phyloP scores from a whole-genome alignment of 2,797 vertebrate genomes.

The Gymnopithys bicolor region DNA sequence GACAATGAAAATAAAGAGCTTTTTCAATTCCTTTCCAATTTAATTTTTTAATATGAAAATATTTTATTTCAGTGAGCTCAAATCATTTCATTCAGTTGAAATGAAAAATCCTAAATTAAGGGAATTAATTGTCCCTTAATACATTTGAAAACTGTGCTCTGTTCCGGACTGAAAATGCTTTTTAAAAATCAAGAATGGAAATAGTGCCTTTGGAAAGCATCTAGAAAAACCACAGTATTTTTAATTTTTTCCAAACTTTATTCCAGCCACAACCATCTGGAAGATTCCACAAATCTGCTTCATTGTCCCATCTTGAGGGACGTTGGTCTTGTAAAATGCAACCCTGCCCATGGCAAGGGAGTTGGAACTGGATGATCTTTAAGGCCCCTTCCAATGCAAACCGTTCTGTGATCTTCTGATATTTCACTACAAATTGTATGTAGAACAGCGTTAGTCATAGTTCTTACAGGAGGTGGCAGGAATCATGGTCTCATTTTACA shows the following conservation, averaged over 20 bases:
- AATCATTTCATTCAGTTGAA: background rate
- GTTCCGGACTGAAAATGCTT: background rate
- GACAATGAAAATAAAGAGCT: background rate
- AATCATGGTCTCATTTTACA: background rate
- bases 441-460: background rate
- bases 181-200: background rate
- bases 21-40: background rate
- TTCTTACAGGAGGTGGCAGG: background rate
- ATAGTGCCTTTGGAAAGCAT: background rate
- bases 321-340: rapidly evolving
- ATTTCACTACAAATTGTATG: background rate
- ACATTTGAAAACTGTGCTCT: background rate
- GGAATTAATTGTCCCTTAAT: background rate
- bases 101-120: background rate
- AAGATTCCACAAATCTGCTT: background rate
- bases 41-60: background rate
- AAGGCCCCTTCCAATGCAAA: background rate
- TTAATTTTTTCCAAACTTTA: background rate
- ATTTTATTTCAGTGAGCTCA: background rate
- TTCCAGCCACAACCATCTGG: background rate
- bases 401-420: background rate
- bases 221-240: background rate
- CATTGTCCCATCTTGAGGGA: background rate
- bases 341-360: background rate
- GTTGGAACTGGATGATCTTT: background rate